Percentiles rank a stretch among this genome's conserved stretches.
Conservation (phyloP, 2,113 vertebrate species). For the Manacus vitellinus region DNA sequence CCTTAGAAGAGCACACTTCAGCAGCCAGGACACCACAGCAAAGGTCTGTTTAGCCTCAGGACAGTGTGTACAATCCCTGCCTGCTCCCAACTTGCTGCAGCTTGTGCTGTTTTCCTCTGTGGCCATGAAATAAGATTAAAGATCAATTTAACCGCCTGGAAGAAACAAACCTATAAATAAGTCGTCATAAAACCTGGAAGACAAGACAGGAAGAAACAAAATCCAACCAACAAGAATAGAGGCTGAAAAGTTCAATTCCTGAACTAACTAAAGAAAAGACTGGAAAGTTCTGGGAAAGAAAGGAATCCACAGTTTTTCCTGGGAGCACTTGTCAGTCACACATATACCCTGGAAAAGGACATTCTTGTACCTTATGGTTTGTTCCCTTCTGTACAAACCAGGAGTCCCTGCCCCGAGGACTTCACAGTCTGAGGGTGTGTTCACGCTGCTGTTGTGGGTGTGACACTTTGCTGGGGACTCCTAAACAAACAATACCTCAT, state of each 20-base stretch:
- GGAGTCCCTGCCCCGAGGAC: not conserved
- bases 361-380: not conserved
- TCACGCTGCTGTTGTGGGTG: not conserved
- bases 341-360: not conserved
- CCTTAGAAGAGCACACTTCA: not conserved
- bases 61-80: not conserved
- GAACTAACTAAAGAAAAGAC: not conserved
- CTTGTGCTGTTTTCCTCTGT: conserved; percentile 55
- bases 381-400: not conserved
- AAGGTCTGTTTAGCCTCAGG: conserved; percentile 59
- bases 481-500: not conserved
- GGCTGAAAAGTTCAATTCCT: conserved; percentile 35
- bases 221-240: not conserved
- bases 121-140: conserved; percentile 63
- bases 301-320: not conserved
- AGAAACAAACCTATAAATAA: conserved; percentile 67
- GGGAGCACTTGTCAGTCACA: not conserved
- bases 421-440: not conserved
- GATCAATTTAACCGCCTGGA: conserved; percentile 56
- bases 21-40: not conserved
- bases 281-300: not conserved
- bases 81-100: conserved; percentile 37
- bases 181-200: conserved; percentile 40
- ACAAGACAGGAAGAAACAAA: conserved; percentile 54
- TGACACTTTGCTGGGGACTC: not conserved